Conservation (phyloP, 2,797 vertebrate genomes). For the Oryzias sinensis region DNA sequence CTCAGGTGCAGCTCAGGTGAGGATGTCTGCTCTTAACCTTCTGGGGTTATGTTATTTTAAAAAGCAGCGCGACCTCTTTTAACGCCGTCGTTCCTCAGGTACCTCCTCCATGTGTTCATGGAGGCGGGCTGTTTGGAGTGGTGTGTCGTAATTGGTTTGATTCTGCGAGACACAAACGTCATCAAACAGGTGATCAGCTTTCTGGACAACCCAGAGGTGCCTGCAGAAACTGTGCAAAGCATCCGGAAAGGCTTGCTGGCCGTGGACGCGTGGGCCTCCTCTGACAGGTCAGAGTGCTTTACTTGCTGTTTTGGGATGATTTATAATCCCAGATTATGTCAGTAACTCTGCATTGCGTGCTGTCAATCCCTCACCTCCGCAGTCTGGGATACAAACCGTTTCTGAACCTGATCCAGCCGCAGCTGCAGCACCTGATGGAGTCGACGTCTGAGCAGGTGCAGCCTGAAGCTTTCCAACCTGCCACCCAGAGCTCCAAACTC, state of each 20-base stretch:
- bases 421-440: slow-evolving; percentile 89
- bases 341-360: neutral
- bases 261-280: slow-evolving; percentile 88
- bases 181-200: slow-evolving; percentile 90
- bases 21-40: neutral
- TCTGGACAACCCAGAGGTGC: slow-evolving; percentile 86
- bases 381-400: slow-evolving; percentile 98
- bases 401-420: slow-evolving; percentile 90
- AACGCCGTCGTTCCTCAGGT: slow-evolving; percentile 69
- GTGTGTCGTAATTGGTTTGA: slow-evolving; percentile 93
- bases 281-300: slow-evolving; percentile 85
- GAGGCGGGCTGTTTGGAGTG: slow-evolving; percentile 98
- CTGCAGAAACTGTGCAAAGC: slow-evolving; percentile 86
- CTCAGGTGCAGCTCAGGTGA: slow-evolving; percentile 96
- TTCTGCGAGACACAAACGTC: slow-evolving; percentile 87
- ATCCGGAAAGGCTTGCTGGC: slow-evolving; percentile 86
- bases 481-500: slow-evolving; percentile 78
- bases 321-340: neutral
- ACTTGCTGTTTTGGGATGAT: neutral
- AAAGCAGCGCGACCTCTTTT: neutral
- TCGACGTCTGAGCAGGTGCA: slow-evolving; percentile 82
- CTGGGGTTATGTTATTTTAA: neutral
- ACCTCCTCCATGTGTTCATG: slow-evolving; percentile 96
- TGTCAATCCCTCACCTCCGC: slow-evolving; percentile 5
- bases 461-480: slow-evolving; percentile 89